phyloP scores from a whole-genome alignment of 2,113 vertebrate species.

The Heterochromis multidens region DNA sequence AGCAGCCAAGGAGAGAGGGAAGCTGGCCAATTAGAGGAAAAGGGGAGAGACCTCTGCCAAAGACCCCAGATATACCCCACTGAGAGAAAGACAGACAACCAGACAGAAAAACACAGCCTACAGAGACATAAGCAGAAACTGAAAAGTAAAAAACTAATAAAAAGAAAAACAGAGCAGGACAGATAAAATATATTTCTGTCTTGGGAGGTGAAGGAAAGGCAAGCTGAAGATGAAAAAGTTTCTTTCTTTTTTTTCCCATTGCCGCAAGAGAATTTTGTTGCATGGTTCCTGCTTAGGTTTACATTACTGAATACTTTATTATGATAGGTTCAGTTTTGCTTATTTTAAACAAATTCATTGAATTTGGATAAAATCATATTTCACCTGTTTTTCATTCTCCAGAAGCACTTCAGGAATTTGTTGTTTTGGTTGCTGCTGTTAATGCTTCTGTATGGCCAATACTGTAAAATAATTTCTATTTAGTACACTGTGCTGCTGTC shows the following conservation, averaged over 20 bases:
- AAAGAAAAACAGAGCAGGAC: neutral
- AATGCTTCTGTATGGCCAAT: neutral
- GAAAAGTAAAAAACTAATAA: neutral
- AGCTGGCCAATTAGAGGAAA: slow-evolving; percentile 70
- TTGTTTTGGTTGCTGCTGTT: neutral
- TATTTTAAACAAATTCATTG: neutral
- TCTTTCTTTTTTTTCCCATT: neutral
- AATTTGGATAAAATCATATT: neutral
- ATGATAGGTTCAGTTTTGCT: neutral
- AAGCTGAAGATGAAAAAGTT: neutral
- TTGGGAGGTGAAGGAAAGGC: neutral
- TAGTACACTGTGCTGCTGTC: slow-evolving; percentile 13
- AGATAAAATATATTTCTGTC: neutral
- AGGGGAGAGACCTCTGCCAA: slow-evolving; percentile 41
- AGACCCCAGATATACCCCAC: slow-evolving; percentile 23
- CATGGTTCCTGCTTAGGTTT: neutral
- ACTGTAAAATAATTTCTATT: slow-evolving; percentile 1
- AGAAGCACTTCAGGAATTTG: neutral
- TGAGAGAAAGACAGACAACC: slow-evolving; percentile 3
- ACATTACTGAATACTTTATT: neutral
- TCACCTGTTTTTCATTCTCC: neutral
- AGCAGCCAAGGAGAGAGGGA: slow-evolving; percentile 40
- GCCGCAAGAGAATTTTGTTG: neutral
- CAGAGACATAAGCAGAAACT: slow-evolving; percentile 6
- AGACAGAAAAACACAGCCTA: slow-evolving; percentile 14